Base-by-base conservation (phyloP, 1,140 invertebrate genomes). In the Musca vetustissima region DNA sequence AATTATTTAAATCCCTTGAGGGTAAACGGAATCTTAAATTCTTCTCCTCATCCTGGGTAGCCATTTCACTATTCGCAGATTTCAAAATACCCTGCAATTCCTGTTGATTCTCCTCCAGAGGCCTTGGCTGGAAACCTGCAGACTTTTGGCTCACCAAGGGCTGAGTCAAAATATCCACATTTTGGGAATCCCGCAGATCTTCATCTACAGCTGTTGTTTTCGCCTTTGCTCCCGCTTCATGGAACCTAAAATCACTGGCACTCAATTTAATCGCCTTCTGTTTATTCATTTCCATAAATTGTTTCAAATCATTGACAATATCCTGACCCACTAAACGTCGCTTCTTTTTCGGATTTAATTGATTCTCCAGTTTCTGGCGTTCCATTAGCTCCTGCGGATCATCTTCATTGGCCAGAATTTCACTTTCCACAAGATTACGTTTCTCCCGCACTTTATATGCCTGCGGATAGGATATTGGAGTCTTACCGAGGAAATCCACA, bases 361-460 rank as follows among this genome's bases (percentile, higher is more conserved):
- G 21, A 19, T 53, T 36, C 36, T 61, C 47, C 8, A 67, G 1
- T 24, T 49, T 36, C 17, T 49, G 52, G 11, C 21, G 49, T 17
- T 64, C 13, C 15, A 55, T 1, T 2, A 53, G 32, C 19, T 47
- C 52, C 4, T 59, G 13, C n/a, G n/a, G n/a, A n/a, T n/a, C n/a
- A 4, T n/a, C 28, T 1, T 69, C 61, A 24, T 7, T 25, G 24
- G 36, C 48, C 48, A 66, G 32, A 3, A 70, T 7, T 21, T 67
- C 69, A 48, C 68, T 69, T 28, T 68, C 67, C 1, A 24, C 21
- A 15, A 72, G 66, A 0, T 24, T 32, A 3, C 79, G 75, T 68
- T 81, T 81, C 21, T 68, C 67, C 11, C 66, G 72, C 2, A 21
- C 1, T 67, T 73, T 70, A 47, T 71, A 76, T 0, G 69, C 71